Base-by-base conservation (phyloP, 1,140 invertebrate species). In the Musca domestica region DNA sequence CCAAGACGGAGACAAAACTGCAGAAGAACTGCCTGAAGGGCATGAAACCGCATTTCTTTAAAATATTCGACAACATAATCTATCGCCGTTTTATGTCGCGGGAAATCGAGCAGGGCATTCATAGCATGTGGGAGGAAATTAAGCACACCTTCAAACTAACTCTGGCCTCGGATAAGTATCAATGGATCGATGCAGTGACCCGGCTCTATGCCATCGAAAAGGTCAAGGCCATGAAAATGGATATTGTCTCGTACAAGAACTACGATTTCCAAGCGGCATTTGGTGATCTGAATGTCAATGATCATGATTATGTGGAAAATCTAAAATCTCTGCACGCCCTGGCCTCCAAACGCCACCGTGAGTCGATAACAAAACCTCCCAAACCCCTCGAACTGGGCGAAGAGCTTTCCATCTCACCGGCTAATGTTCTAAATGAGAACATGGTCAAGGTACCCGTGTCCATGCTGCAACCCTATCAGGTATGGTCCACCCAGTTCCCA, bases 351-450 rank as follows among this genome's bases (percentile, higher is more conserved):
- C 52, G 72, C 22, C 7, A n/a, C 10, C 66, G 71, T 0, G 58
- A 70, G 2, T 52, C 49, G 23, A 65, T 79, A 9, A 63, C 74
- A 56, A 12, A 72, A 22, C 70, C 23, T n/a, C 69, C 72, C 20
- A 71, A 74, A 22, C 73, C 75, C 0, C 15, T 76, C 12, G 74
- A 79, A 47, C 71, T 68, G 1, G 71, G 71, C 2, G 64, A 72
- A 17, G 6, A 69, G 9, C 69, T 79, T 0, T 75, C 76, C n/a
- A 77, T 72, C 7, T 74, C 77, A 7, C 77, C 76, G 0, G 74
- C 71, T 48, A 79, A 80, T 51, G 73, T 77, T 7, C 67, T 79
- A 0, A 23, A 76, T 15, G 75, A 78, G 64, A 80, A 80, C 46
- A 17, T 9, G 0, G 75, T 80, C 19, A 80, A 72, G 65, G 69